Base-by-base conservation (phyloP, 2,113 vertebrate genomes). In the Raphicerus campestris region DNA sequence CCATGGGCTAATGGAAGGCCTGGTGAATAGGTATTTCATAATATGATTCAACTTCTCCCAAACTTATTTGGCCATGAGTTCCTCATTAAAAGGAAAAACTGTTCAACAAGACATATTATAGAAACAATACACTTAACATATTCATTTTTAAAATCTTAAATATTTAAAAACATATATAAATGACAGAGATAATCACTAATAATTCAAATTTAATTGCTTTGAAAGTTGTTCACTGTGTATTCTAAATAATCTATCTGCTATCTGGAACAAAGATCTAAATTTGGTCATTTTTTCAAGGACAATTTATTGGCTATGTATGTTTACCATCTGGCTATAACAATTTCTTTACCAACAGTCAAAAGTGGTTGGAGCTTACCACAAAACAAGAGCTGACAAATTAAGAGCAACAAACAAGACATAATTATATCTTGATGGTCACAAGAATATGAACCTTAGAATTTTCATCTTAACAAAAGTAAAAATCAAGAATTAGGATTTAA, bases 121-220 rank as follows among this genome's bases (percentile, higher is more conserved):
- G 53, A 92, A 95, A 94, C 91, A 32, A 91, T 1, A 94, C 1
- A 55, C 2, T 49, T 85, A 20, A 70, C n/a, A 77, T 30, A 97
- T 6, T 91, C 53, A 87, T 28, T 83, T 93, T 80, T 55, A 91
- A 96, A 97, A 93, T 89, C 30, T 51, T 86, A 93, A 89, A 78
- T 26, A 87, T 28, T 63, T 88, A 80, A 60, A 35, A 86, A 63
- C 35, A 55, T 85, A 60, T 51, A 5, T 55, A 94, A 97, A 53
- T 35, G 19, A 73, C 42, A 83, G 9, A 73, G 10, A 95, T 91
- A 55, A 87, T n/a, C 47, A 93, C 39, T 35, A 28, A 55, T 73
- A 66, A 83, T 61, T 86, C 17, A 75, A 42, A 91, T 86, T 70
- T 80, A 80, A 20, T 58, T 84, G 83, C 22, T 90, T 94, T 86